These are phyloP conservation scores for Chlorocebus sabaeus DNA, from an alignment of 2,113 vertebrate genomes.

Conservation along the genomic window DNA sequence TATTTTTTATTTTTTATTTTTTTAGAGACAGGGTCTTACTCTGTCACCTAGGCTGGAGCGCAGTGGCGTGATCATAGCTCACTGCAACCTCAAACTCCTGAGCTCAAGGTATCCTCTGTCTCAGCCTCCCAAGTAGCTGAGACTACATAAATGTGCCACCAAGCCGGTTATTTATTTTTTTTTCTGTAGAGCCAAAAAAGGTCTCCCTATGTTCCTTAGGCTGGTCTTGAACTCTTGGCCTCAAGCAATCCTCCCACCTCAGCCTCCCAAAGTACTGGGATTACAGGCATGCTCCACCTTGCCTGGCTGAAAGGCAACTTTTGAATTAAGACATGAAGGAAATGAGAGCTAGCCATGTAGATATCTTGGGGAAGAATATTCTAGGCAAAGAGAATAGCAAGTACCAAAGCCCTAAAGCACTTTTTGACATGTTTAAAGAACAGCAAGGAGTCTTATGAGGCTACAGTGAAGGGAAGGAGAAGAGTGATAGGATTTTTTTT, in stretches of 20 bases:
- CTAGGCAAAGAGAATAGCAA: background rate
- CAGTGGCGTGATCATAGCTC: background rate
- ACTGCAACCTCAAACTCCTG: background rate
- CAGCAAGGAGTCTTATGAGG: background rate
- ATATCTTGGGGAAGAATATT: background rate
- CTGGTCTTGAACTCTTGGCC: background rate
- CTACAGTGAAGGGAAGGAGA: background rate
- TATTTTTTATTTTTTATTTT: background rate
- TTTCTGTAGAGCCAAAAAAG: background rate
- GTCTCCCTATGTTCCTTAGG: background rate
- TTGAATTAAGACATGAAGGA: background rate
- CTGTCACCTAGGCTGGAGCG: background rate
- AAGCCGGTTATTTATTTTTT: background rate
- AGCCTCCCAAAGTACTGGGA: background rate
- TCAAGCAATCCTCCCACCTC: background rate
- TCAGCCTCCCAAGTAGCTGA: background rate
- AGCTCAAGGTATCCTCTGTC: too few species aligned
- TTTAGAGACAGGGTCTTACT: background rate
- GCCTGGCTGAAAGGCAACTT: too few species aligned
- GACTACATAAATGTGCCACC: background rate
- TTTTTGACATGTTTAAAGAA: background rate
- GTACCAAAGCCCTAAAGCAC: background rate
- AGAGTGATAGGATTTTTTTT: too few species aligned
- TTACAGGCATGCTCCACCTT: too few species aligned
- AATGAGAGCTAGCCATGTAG: background rate